phyloP scores from a whole-genome alignment of 1,140 invertebrate species.

The Lanistes nyassanus region DNA sequence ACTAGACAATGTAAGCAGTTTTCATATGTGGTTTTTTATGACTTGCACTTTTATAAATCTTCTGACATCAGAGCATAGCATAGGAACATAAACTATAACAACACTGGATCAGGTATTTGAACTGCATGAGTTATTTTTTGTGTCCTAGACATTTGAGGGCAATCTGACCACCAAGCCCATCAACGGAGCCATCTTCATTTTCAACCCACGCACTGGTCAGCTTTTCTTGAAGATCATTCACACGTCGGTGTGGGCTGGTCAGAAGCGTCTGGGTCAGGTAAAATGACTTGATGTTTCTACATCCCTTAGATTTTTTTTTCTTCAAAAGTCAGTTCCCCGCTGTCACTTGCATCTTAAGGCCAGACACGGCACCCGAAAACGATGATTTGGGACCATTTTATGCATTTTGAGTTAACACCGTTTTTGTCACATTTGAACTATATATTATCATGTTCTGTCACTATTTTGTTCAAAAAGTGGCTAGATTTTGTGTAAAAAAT shows the following conservation, averaged over 20 bases:
- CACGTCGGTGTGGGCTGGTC: conserved; percentile 98
- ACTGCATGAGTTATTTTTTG: conserved; percentile 13
- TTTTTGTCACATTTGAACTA: too few species aligned
- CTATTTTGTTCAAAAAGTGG: too few species aligned
- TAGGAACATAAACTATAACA: conserved; percentile 1
- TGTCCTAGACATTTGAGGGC: conserved; percentile 91
- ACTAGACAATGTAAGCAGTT: neutral
- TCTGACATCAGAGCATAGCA: too few species aligned
- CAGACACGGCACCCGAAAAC: too few species aligned
- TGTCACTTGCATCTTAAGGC: neutral
- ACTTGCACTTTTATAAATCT: too few species aligned
- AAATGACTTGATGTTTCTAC: neutral
- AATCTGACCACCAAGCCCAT: conserved; percentile 99
- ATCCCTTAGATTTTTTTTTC: neutral
- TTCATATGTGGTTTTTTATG: neutral
- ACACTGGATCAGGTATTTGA: too few species aligned
- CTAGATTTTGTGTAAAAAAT: too few species aligned
- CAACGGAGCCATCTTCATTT: conserved; percentile 99
- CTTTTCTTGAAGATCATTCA: conserved; percentile 99
- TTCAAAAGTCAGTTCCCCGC: neutral
- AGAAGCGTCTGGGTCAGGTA: conserved; percentile 74
- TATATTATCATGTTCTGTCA: too few species aligned
- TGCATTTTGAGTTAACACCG: too few species aligned
- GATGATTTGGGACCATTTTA: too few species aligned
- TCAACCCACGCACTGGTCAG: conserved; percentile 99